Conservation (phyloP, 2,888 invertebrate species). For the Nesidiocoris tenuis region DNA sequence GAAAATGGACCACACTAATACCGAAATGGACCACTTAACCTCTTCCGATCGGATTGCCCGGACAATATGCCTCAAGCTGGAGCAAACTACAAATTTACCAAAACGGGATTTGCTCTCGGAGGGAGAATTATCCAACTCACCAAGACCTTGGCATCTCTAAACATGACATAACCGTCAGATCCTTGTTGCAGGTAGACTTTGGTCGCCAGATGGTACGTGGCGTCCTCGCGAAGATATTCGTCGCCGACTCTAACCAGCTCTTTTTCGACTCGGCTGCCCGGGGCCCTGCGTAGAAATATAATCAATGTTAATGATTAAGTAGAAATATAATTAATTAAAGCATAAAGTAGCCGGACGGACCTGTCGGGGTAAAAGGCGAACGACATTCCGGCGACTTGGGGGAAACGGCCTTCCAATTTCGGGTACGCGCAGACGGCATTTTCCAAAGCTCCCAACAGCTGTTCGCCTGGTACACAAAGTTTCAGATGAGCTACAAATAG, state of each 20-base stretch:
- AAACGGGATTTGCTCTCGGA: no score
- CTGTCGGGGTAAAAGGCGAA: conserved; percentile 45
- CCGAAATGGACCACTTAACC: no score
- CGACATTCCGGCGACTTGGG: conserved; percentile 71
- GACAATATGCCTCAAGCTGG: no score
- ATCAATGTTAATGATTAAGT: neutral
- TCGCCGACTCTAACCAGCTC: conserved; percentile 79
- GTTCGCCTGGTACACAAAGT: conserved; percentile 60
- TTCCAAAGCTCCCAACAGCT: conserved; percentile 71
- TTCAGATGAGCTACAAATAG: no score
- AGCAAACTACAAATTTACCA: no score
- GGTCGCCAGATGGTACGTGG: conserved; percentile 58
- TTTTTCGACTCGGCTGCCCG: conserved; percentile 70
- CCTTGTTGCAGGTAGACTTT: conserved; percentile 79
- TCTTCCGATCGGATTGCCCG: no score
- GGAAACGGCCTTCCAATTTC: conserved; percentile 82
- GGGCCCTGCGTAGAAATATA: conserved; percentile 56
- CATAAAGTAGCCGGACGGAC: neutral
- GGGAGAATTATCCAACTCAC: conserved; percentile 59
- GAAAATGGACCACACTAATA: no score
- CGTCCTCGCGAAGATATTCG: conserved; percentile 69
- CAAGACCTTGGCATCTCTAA: conserved; percentile 71
- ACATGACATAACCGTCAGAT: conserved; percentile 81
- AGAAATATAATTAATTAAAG: neutral
- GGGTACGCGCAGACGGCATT: conserved; percentile 85